These are phyloP conservation scores for Dissostichus mawsoni DNA, from an alignment of 2,113 vertebrate genomes.

Conservation along the genomic window DNA sequence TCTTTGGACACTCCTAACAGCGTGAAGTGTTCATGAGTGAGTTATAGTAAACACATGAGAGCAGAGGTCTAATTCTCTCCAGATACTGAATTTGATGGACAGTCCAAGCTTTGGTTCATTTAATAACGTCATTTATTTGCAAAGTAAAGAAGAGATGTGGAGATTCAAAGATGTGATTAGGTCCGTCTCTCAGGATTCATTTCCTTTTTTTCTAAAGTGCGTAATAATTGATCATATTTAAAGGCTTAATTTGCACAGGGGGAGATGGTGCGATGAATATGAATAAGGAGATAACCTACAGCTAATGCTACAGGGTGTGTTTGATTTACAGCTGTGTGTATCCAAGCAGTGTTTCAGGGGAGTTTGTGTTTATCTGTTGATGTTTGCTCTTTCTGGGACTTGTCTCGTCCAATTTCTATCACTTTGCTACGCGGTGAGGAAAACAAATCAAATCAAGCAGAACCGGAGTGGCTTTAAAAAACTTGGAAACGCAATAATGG, in stretches of 20 bases:
- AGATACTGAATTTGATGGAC: conserved; percentile 20
- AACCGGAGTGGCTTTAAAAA: conserved; percentile 18
- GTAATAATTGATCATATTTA: conserved; percentile 54
- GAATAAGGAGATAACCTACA: conserved; percentile 32
- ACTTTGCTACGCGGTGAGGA: conserved; percentile 20
- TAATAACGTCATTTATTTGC: conserved; percentile 4
- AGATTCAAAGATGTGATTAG: conserved; percentile 26
- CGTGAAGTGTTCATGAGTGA: conserved; percentile 6
- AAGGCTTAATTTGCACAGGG: conserved; percentile 24
- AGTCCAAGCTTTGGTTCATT: conserved; percentile 17
- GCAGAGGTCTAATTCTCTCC: not conserved
- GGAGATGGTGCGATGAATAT: conserved; percentile 35
- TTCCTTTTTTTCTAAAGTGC: conserved; percentile 7
- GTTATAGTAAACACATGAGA: not conserved
- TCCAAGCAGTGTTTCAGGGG: conserved; percentile 8
- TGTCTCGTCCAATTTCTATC: too few relatives aligned
- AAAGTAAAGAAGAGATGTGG: conserved; percentile 1
- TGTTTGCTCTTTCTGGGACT: too few relatives aligned
- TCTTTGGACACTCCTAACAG: not conserved
- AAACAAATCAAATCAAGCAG: conserved; percentile 43
- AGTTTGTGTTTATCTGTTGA: not conserved
- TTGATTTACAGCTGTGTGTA: conserved; percentile 25
- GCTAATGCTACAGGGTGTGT: conserved; percentile 3
- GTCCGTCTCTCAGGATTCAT: conserved; percentile 25
- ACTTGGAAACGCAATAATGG: conserved; percentile 31